Evolutionary conservation across 2,888 invertebrate species (phyloP).

Genomic region (Noctua janthe): DNA sequence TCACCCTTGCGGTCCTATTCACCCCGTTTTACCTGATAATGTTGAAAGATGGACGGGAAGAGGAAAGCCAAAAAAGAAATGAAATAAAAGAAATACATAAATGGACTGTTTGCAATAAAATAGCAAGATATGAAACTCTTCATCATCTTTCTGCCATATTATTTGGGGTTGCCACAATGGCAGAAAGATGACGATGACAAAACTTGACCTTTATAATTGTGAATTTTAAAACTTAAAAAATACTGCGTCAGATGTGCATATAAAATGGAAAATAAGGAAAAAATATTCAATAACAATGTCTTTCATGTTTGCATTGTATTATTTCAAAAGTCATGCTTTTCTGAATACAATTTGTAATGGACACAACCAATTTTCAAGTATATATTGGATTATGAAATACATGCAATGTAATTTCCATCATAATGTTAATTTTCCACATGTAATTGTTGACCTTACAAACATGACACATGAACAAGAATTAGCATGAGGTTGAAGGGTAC

Average conservation of each 20-base stretch:
- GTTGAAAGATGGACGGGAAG: background rate
- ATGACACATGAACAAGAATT: conserved; percentile 32
- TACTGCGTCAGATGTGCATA: background rate
- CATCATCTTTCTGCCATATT: background rate
- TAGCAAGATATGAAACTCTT: background rate
- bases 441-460: conserved; percentile 36
- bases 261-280: background rate
- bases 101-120: background rate
- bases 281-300: background rate
- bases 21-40: background rate
- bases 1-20: too few relatives aligned
- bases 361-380: conserved; percentile 28
- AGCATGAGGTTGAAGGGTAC: conserved; percentile 23
- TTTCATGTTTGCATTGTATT: conserved; percentile 17
- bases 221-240: background rate
- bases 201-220: background rate
- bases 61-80: background rate
- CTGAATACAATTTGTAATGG: conserved; percentile 23
- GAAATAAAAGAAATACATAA: background rate
- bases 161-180: background rate
- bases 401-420: conserved; percentile 33
- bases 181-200: background rate
- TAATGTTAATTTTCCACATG: conserved; percentile 37
- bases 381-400: conserved; percentile 30
- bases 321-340: conserved; percentile 29